Evolutionary conservation across 1,140 invertebrate species (phyloP).

Genomic region (Sitophilus oryzae): DNA sequence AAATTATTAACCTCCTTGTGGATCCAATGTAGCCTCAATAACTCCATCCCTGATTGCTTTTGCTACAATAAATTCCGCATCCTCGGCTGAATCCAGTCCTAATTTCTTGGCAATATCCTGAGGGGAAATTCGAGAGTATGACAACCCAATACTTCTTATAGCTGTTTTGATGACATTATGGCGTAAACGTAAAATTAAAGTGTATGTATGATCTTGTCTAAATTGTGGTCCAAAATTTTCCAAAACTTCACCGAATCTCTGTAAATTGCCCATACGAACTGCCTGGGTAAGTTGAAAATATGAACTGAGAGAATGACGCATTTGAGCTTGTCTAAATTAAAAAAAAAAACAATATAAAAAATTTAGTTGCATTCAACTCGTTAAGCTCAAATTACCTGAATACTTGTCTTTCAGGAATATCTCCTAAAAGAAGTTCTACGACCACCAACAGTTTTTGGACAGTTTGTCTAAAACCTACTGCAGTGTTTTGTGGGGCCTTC

Average conservation of each 20-base stretch:
- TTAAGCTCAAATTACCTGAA: slow-evolving; percentile 46
- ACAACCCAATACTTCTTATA: slow-evolving; percentile 91
- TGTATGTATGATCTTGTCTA: slow-evolving; percentile 87
- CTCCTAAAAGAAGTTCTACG: slow-evolving; percentile 91
- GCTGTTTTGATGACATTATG: slow-evolving; percentile 99
- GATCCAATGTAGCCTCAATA: slow-evolving; percentile 94
- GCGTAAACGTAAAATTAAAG: slow-evolving; percentile 85
- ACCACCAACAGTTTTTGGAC: slow-evolving; percentile 95
- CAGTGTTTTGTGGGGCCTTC: slow-evolving; percentile 94
- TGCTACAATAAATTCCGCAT: slow-evolving; percentile 98
- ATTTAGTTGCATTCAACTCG: neutral
- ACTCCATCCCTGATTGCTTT: slow-evolving; percentile 99
- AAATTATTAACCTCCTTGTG: slow-evolving; percentile 67
- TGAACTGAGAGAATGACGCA: slow-evolving; percentile 82
- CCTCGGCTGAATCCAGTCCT: slow-evolving; percentile 88
- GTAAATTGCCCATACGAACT: slow-evolving; percentile 90
- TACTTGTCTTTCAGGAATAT: slow-evolving; percentile 90
- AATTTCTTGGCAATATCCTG: slow-evolving; percentile 92
- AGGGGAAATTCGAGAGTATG: slow-evolving; percentile 94
- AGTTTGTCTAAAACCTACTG: slow-evolving; percentile 97
- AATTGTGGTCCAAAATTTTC: slow-evolving; percentile 86
- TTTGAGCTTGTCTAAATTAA: slow-evolving; percentile 64
- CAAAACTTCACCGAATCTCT: slow-evolving; percentile 89
- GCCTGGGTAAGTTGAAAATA: slow-evolving; percentile 98
- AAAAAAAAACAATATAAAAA: neutral